Conservation (phyloP, 2,113 vertebrate species). For the Morphnarchus princeps region DNA sequence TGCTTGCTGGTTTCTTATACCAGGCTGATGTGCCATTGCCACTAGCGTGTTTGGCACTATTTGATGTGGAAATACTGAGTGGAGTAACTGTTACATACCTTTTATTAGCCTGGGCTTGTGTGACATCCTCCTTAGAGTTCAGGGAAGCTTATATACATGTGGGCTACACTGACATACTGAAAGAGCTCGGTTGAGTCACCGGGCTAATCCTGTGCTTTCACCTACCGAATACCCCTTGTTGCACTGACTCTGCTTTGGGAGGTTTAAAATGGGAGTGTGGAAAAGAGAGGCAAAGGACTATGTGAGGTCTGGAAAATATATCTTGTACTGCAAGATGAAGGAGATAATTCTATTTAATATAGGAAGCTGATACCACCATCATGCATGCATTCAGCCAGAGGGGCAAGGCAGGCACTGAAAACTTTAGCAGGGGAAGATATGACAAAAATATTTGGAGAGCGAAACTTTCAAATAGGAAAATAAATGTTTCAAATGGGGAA, state of each 20-base stretch:
- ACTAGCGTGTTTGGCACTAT: background rate
- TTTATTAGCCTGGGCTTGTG: background rate
- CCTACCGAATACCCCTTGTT: background rate
- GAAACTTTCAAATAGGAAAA: background rate
- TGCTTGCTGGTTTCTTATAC: background rate
- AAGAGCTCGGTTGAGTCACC: background rate
- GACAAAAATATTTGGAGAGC: background rate
- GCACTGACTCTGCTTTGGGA: background rate
- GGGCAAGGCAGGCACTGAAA: background rate
- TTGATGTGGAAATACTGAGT: background rate
- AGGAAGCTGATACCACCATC: background rate
- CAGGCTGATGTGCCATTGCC: background rate
- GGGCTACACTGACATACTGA: background rate
- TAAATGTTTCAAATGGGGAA: background rate
- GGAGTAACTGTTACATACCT: background rate
- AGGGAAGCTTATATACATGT: background rate
- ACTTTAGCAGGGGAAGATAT: background rate
- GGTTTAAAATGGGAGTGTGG: background rate
- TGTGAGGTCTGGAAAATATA: background rate
- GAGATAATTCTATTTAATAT: background rate
- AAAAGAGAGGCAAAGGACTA: background rate
- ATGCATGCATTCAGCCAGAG: fast-evolving
- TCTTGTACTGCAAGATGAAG: background rate
- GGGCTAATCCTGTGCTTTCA: background rate
- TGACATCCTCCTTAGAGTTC: background rate